phyloP scores from a whole-genome alignment of 64 coral and sea anemone genomes.

The Pocillopora verrucosa region DNA sequence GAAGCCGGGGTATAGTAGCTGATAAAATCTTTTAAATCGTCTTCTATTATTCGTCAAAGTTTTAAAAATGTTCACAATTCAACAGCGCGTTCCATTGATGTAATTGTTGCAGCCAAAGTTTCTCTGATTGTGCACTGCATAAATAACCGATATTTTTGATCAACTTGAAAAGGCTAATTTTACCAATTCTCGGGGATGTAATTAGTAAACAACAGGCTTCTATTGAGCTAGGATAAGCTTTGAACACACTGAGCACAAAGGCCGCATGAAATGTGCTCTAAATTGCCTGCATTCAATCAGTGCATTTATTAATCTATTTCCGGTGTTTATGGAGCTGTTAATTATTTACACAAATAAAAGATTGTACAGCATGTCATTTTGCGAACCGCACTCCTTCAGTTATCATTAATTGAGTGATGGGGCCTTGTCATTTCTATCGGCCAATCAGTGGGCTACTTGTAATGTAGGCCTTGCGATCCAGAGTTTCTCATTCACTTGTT shows the following conservation, averaged over 20 bases:
- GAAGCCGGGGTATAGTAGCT: not conserved
- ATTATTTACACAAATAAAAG: slow-evolving; percentile 50
- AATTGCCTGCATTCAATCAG: slow-evolving; percentile 46
- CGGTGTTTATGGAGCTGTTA: slow-evolving; percentile 50
- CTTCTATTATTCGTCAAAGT: not conserved
- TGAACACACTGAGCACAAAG: slow-evolving; percentile 7
- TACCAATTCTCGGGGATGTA: not conserved
- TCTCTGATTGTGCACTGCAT: not conserved
- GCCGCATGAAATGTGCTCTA: slow-evolving; percentile 27
- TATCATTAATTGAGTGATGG: slow-evolving; percentile 40
- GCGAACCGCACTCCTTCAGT: slow-evolving; percentile 13
- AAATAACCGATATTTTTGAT: not conserved
- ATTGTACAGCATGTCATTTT: slow-evolving; percentile 40
- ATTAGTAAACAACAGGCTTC: not conserved
- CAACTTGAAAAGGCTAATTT: not conserved
- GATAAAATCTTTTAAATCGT: slow-evolving; percentile 35
- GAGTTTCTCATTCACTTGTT: slow-evolving; percentile 22
- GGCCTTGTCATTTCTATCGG: slow-evolving; percentile 4
- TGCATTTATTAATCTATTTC: slow-evolving; percentile 42
- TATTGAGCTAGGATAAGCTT: slow-evolving; percentile 23
- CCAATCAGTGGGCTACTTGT: slow-evolving; percentile 33
- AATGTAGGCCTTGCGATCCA: not conserved
- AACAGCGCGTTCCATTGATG: no score
- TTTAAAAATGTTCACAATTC: no score
- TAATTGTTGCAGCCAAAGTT: no score